Base-by-base conservation (phyloP, 2,797 vertebrate genomes). In the Rachycentron canadum region DNA sequence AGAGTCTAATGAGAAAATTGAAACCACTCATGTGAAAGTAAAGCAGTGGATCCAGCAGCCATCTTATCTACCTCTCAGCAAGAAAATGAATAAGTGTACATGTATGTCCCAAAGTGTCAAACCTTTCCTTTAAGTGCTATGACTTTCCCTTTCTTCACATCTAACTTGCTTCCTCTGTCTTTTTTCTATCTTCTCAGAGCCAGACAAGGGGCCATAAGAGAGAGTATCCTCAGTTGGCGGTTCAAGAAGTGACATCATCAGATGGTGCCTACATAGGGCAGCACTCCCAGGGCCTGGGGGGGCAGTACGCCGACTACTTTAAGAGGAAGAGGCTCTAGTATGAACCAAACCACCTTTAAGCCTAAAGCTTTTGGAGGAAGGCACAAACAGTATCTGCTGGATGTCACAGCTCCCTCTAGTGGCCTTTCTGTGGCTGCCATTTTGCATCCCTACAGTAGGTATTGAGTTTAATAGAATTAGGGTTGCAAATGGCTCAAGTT, bases 291-390 rank as follows among this genome's bases (percentile, higher is more conserved):
- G 96, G 96, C 77, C 91, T 97, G 0, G 94, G 96, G 2, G 94
- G 92, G 0, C 95, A 95, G 71, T 97, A 96, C 21, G 89, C 96
- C 0, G 97, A 99, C 83, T 96, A 97, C 70, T 96, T 98, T 41
- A 99, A 99, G 87, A 97, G 98, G 91, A 99, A 99, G 88, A 96
- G 97, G 21, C 96, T 98, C 64, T 98, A 96, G 65, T 88, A 75
- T 21, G 56, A 89, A 82, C 87, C 81, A 40, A 73, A 83, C 83
- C 60, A 86, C 85, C 80, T 73, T 73, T 69, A 84, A 88, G 83
- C 89, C 73, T 82, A 30, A 74, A 79, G 84, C 82, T 83, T 69
- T 36, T 65, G 66, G 83, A 72, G 84, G 85, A 80, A 78, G 63
- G 53, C 56, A 1, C 82, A 56, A 55, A 49, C 75, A 47, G 69